Conservation (phyloP, 2,888 invertebrate species). For the Euspilapteryx auroguttella region DNA sequence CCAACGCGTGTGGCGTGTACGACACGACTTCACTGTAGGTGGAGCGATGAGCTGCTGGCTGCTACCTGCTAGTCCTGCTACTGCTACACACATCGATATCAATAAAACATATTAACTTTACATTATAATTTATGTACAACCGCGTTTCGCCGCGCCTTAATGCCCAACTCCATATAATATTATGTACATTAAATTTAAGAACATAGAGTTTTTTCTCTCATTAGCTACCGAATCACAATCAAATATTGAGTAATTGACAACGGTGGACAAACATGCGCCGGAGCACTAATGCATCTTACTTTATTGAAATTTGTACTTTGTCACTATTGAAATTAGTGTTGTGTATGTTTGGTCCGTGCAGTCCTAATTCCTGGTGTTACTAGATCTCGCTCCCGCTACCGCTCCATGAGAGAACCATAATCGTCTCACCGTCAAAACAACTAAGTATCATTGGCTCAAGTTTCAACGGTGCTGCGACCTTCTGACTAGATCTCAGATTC, state of each 20-base stretch:
- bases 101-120: slow-evolving; percentile 42
- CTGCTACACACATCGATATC: slow-evolving; percentile 37
- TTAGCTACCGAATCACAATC: slow-evolving; percentile 62
- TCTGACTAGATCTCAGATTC: too few relatives aligned
- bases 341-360: slow-evolving; percentile 55
- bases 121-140: slow-evolving; percentile 50
- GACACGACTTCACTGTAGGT: slow-evolving; percentile 9
- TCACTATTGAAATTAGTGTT: slow-evolving; percentile 45
- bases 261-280: slow-evolving; percentile 57
- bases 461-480: too few relatives aligned
- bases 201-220: slow-evolving; percentile 56
- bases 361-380: slow-evolving; percentile 25
- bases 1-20: slow-evolving; percentile 7
- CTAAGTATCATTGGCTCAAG: too few relatives aligned
- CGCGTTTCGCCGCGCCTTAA: slow-evolving; percentile 44
- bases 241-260: slow-evolving; percentile 59
- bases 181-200: slow-evolving; percentile 58
- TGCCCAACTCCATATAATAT: slow-evolving; percentile 52
- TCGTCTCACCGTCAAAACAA: too few relatives aligned
- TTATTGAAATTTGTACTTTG: slow-evolving; percentile 58
- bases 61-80: too few relatives aligned
- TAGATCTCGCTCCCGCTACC: slow-evolving; percentile 6
- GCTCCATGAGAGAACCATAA: too few relatives aligned
- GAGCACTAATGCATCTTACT: slow-evolving; percentile 49
- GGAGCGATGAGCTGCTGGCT: slow-evolving; percentile 17